A percentile compares a stretch with the other conserved stretches of the same genome.
Conservation (phyloP, 2,888 invertebrate species). For the Clitarchus hookeri region DNA sequence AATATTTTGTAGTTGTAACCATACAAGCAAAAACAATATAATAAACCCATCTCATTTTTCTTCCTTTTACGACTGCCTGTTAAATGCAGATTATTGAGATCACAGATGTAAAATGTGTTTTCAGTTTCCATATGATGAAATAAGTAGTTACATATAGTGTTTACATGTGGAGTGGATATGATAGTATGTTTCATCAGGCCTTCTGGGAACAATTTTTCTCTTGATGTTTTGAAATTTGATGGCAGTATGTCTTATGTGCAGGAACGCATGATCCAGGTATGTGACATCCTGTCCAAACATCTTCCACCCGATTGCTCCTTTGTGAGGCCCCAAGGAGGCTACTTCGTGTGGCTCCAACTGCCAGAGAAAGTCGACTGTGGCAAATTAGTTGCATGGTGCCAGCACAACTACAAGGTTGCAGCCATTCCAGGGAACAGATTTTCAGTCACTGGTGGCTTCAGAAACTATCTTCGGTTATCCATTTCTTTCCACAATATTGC, state of each 20-base stretch:
- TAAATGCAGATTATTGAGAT: too few species aligned
- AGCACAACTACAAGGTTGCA: constrained; percentile 54
- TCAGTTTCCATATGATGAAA: too few species aligned
- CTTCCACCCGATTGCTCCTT: constrained; percentile 56
- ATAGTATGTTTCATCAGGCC: too few species aligned
- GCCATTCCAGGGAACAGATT: constrained; percentile 57
- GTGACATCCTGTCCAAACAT: constrained; percentile 53
- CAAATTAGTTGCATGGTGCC: constrained; percentile 55
- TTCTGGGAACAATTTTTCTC: too few species aligned
- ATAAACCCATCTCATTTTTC: too few species aligned
- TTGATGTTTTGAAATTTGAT: too few species aligned
- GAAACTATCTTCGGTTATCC: constrained; percentile 57
- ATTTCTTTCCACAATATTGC: constrained; percentile 57
- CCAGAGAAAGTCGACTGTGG: constrained; percentile 53
- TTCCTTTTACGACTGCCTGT: too few species aligned
- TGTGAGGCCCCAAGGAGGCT: constrained; percentile 60
- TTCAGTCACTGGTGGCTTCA: constrained; percentile 51
- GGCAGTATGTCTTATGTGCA: constrained; percentile 38
- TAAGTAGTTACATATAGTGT: too few species aligned
- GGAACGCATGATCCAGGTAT: constrained; percentile 56
- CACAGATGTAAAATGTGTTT: too few species aligned
- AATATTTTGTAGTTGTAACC: too few species aligned
- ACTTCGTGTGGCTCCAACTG: constrained; percentile 64
- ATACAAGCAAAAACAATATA: too few species aligned
- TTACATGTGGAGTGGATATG: too few species aligned